Conservation (phyloP, 2,797 vertebrate genomes). For the Otolemur crassicaudatus region DNA sequence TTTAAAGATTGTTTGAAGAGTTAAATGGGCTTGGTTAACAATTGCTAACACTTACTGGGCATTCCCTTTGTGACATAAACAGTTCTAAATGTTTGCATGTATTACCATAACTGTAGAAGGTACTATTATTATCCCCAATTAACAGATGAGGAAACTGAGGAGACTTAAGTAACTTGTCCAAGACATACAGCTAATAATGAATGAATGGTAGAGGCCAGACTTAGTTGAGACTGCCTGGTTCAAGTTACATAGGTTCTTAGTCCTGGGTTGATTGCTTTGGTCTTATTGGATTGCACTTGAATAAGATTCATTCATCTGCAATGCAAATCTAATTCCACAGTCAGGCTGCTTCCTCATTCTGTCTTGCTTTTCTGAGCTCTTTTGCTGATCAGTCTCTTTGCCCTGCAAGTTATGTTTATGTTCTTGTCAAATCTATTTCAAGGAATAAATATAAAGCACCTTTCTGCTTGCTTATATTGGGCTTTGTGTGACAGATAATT, state of each 20-base stretch:
- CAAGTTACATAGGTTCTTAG: background rate
- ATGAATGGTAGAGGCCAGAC: background rate
- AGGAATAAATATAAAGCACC: background rate
- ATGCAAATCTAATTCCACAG: background rate
- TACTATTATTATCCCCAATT: background rate
- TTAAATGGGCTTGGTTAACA: background rate
- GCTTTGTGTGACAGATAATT: background rate
- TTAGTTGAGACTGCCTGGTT: background rate
- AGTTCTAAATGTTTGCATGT: background rate
- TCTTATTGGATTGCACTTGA: background rate
- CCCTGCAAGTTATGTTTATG: background rate
- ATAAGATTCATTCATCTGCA: background rate
- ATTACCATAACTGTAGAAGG: background rate
- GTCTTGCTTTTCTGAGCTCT: background rate
- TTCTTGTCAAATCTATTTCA: background rate
- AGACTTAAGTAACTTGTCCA: background rate
- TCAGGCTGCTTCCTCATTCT: background rate
- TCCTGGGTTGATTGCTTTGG: background rate
- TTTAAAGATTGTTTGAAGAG: background rate
- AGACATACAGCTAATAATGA: background rate
- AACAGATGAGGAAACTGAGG: background rate
- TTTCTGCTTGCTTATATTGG: background rate
- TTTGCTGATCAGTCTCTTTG: background rate
- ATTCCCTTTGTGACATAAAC: background rate
- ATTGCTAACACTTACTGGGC: background rate